Conservation (phyloP, 2,113 vertebrate genomes). For the Ictalurus punctatus region DNA sequence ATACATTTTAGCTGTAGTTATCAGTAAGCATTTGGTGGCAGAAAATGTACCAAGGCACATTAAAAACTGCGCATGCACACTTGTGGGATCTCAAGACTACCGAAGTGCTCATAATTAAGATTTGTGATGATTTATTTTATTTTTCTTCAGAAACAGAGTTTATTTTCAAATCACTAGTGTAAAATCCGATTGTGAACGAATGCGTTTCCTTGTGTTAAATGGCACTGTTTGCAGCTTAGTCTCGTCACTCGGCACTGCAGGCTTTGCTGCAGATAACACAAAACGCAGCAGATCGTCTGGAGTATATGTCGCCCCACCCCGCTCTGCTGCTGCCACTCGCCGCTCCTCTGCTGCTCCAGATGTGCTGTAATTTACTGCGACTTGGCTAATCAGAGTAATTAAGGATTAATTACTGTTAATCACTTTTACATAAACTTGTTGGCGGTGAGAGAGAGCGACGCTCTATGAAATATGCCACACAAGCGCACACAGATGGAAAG, state of each 20-base stretch:
- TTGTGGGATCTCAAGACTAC: background rate
- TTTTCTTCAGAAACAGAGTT: background rate
- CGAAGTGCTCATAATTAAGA: background rate
- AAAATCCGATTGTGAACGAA: background rate
- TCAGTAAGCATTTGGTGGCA: background rate
- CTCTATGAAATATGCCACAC: slow-evolving; percentile 89
- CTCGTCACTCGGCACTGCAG: background rate
- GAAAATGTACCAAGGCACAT: background rate
- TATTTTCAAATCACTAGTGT: background rate
- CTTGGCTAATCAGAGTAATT: slow-evolving; percentile 99
- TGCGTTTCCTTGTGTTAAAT: background rate
- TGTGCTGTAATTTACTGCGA: slow-evolving; percentile 99
- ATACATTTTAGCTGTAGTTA: background rate
- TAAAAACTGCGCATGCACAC: background rate
- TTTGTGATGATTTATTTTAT: background rate
- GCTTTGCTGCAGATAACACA: slow-evolving; percentile 17
- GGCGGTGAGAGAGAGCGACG: slow-evolving; percentile 89
- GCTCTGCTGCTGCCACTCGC: slow-evolving; percentile 62
- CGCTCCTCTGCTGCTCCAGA: slow-evolving; percentile 84
- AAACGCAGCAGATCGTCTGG: slow-evolving; percentile 17
- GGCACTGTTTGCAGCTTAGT: background rate
- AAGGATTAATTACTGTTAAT: slow-evolving; percentile 99
- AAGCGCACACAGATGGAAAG: slow-evolving; percentile 64
- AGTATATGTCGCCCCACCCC: slow-evolving; percentile 49
- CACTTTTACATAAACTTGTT: slow-evolving; percentile 99